Percentiles rank a stretch among this genome's conserved stretches.
Conservation (phyloP, 2,113 vertebrate species). For the Leptobrachium ailaonicum region DNA sequence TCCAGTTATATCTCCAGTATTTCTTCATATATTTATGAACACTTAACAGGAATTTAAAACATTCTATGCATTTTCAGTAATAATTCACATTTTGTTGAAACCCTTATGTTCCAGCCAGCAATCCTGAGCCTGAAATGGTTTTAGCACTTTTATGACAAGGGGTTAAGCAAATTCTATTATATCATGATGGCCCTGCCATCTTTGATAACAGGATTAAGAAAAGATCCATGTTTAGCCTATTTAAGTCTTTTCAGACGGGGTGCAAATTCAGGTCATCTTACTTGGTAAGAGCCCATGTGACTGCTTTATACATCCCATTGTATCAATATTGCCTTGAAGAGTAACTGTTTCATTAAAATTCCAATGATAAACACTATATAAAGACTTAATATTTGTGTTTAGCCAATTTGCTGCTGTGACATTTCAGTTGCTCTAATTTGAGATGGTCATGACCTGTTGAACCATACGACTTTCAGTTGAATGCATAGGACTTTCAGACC, state of each 20-base stretch:
- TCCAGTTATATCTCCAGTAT: too few species aligned
- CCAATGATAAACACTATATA: background rate
- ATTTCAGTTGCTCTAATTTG: background rate
- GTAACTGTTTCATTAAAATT: conserved; percentile 11
- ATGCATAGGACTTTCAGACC: background rate
- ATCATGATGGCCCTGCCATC: too few species aligned
- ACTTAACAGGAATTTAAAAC: too few species aligned
- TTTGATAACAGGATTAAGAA: too few species aligned
- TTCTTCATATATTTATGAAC: too few species aligned
- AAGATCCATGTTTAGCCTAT: too few species aligned
- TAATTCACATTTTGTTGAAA: background rate
- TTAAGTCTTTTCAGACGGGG: background rate
- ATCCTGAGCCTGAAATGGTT: background rate
- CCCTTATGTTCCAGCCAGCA: background rate
- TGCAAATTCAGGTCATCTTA: background rate
- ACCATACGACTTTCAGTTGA: background rate
- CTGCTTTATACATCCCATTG: background rate
- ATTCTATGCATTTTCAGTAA: background rate
- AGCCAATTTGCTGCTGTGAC: background rate
- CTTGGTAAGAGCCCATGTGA: background rate
- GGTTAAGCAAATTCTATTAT: too few species aligned
- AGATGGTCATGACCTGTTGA: background rate
- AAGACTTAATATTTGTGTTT: conserved; percentile 1
- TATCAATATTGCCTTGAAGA: background rate
- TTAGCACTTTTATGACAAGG: background rate